Evolutionary conservation across 2,888 invertebrate species (phyloP).

Genomic region (Zaprionus bogoriensis): DNA sequence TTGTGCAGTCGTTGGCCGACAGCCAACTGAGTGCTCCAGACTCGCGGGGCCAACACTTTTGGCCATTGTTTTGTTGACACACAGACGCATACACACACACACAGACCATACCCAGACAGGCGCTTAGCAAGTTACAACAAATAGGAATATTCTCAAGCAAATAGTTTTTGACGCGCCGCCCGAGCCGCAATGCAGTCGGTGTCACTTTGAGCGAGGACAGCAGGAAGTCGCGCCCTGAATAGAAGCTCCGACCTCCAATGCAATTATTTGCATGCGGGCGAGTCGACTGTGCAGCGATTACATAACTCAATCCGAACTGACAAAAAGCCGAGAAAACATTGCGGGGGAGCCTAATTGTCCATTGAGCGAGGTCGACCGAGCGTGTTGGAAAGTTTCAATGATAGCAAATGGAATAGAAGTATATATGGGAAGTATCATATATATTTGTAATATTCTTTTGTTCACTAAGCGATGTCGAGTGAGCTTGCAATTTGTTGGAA

Average conservation of each 20-base stretch:
- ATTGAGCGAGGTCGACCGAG: neutral
- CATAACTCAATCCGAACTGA: neutral
- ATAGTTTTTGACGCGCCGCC: constrained; percentile 67
- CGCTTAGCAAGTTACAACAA: constrained; percentile 28
- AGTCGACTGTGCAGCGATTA: neutral
- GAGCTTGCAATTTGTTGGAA: no score
- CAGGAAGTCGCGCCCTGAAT: constrained; percentile 18
- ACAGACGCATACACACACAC: constrained; percentile 11
- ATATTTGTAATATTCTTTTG: no score
- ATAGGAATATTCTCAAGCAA: constrained; percentile 55
- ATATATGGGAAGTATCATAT: no score
- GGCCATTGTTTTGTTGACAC: constrained; percentile 57
- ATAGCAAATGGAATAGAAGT: no score
- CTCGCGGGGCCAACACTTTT: constrained; percentile 62
- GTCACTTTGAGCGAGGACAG: constrained; percentile 45
- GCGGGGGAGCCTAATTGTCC: constrained; percentile 1
- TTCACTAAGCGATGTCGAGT: no score
- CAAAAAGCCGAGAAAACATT: neutral
- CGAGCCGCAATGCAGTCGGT: constrained; percentile 69
- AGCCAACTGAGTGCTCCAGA: constrained; percentile 60
- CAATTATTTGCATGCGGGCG: constrained; percentile 49
- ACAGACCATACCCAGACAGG: constrained; percentile 7
- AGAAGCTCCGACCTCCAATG: constrained; percentile 14
- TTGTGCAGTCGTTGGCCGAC: constrained; percentile 47
- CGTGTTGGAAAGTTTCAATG: no score